phyloP scores from a whole-genome alignment of 2,888 invertebrate species.

The Caenorhabditis japonica region DNA sequence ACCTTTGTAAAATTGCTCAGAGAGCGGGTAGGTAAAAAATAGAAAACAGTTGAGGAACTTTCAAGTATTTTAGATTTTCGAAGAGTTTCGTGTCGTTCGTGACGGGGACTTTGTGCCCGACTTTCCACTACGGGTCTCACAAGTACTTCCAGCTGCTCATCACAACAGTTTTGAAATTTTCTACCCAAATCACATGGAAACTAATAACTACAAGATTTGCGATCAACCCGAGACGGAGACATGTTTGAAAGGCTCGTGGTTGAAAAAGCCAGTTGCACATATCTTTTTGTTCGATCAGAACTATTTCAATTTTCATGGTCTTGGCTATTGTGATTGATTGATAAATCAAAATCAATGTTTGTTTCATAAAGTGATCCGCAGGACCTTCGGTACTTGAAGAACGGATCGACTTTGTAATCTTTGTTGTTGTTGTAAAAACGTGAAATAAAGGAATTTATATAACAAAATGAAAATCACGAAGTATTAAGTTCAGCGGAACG shows the following conservation, averaged over 20 bases:
- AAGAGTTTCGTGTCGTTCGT: slow-evolving; percentile 50
- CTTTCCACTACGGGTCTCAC: slow-evolving; percentile 51
- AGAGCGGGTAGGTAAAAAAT: slow-evolving; percentile 19
- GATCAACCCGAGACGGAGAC: slow-evolving; percentile 52
- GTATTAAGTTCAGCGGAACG: too few species aligned
- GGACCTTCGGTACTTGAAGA: too few species aligned
- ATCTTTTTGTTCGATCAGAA: slow-evolving; percentile 53
- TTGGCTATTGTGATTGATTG: slow-evolving; percentile 43
- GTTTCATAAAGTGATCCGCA: too few species aligned
- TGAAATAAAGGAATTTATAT: too few species aligned
- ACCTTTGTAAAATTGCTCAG: slow-evolving; percentile 44
- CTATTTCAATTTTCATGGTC: slow-evolving; percentile 26
- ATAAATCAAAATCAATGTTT: too few species aligned
- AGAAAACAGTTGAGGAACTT: too few species aligned
- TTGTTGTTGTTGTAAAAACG: too few species aligned
- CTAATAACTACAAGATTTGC: slow-evolving; percentile 45
- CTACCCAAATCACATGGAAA: slow-evolving; percentile 46
- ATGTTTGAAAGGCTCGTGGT: slow-evolving; percentile 51
- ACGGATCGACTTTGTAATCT: too few species aligned
- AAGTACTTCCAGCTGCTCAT: slow-evolving; percentile 44
- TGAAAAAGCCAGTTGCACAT: slow-evolving; percentile 43
- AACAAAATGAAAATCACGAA: too few species aligned
- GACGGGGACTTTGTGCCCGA: slow-evolving; percentile 59
- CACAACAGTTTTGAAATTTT: slow-evolving; percentile 57
- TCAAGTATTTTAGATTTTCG: slow-evolving; percentile 49